These are phyloP conservation scores for Trichonephila inaurata DNA, from an alignment of 1,140 invertebrate genomes.

Conservation along the genomic window DNA sequence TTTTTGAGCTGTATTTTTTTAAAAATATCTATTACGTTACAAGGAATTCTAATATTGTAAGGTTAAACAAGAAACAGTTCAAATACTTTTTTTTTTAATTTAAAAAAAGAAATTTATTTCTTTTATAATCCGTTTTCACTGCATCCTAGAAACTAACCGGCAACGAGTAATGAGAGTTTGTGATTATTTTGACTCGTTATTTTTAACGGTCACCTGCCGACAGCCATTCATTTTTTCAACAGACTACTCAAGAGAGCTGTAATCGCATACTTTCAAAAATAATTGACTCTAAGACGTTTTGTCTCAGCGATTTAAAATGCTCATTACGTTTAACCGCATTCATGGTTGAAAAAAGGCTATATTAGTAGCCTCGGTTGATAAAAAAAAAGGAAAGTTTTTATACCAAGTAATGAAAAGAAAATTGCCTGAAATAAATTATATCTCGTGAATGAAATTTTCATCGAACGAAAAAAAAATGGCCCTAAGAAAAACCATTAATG, in stretches of 20 bases:
- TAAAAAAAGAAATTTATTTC: background rate
- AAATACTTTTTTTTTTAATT: background rate
- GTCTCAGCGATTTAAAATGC: background rate
- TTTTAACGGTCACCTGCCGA: background rate
- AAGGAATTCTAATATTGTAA: background rate
- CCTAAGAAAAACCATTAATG: too few relatives aligned
- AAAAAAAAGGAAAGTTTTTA: background rate
- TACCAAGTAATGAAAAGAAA: background rate
- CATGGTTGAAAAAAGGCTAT: background rate
- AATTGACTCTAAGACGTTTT: constrained; percentile 8
- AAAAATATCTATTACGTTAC: too few relatives aligned
- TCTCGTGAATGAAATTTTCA: too few relatives aligned
- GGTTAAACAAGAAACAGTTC: background rate
- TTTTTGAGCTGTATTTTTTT: too few relatives aligned
- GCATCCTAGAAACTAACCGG: background rate
- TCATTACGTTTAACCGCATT: background rate
- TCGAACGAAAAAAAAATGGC: too few relatives aligned
- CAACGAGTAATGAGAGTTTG: background rate
- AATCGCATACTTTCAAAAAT: constrained; percentile 7
- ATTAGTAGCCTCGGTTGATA: background rate
- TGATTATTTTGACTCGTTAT: background rate
- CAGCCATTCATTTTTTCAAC: background rate
- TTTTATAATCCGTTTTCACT: background rate
- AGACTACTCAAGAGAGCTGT: background rate
- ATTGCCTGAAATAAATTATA: too few relatives aligned